Evolutionary conservation across 2,797 vertebrate genomes (phyloP).

Genomic region (Ciconia nigra): DNA sequence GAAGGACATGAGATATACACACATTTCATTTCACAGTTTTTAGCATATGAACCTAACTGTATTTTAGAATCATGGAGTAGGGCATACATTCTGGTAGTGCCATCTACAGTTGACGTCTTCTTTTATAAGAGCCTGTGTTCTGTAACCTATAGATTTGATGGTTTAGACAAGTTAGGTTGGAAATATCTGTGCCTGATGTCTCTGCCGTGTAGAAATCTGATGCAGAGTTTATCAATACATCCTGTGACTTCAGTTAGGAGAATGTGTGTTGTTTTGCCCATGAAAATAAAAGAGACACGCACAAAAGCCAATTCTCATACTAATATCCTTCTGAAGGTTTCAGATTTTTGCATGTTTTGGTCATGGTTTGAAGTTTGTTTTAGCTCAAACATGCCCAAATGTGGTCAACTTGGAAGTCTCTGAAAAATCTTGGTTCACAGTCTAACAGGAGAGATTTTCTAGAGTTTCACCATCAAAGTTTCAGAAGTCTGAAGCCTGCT

Average conservation of each 20-base stretch:
- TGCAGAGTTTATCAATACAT: not conserved
- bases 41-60: constrained; percentile 32
- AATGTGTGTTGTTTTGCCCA: not conserved
- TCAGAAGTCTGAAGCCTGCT: not conserved
- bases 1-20: constrained; percentile 49
- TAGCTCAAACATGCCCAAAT: not conserved
- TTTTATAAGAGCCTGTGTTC: not conserved
- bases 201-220: not conserved
- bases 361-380: not conserved
- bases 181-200: not conserved
- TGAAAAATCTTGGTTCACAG: not conserved
- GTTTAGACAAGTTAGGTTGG: not conserved
- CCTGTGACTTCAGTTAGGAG: not conserved
- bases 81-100: constrained; percentile 20
- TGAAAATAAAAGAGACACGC: not conserved
- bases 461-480: not conserved
- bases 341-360: not conserved
- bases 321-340: not conserved
- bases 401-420: not conserved
- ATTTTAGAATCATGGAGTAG: not conserved
- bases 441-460: not conserved
- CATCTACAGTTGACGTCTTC: not conserved
- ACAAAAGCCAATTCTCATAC: not conserved
- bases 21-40: constrained; percentile 41
- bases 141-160: not conserved